Evolutionary conservation across 2,888 invertebrate species (phyloP).

Genomic region (Drymonia ruficornis): DNA sequence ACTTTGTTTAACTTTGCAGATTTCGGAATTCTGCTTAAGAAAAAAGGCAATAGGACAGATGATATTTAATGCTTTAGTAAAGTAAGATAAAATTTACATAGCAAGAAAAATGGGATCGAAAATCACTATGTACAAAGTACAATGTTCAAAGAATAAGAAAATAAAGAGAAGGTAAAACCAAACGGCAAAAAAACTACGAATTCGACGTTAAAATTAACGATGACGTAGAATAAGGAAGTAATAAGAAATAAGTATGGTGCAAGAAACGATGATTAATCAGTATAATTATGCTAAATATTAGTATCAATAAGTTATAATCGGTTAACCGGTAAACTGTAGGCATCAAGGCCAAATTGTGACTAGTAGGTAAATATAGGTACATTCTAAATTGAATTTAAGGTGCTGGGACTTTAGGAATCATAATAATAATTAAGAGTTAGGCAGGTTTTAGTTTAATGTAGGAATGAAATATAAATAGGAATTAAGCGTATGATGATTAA

Average conservation of each 20-base stretch:
- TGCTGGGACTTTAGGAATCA: not conserved
- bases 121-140: too few species aligned
- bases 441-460: not conserved
- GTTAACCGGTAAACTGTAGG: not conserved
- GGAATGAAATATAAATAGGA: not conserved
- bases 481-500: not conserved
- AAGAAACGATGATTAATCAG: conserved; percentile 1
- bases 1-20: too few species aligned
- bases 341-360: conserved; percentile 6
- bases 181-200: not conserved
- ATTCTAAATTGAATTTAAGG: not conserved
- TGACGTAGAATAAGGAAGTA: not conserved
- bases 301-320: not conserved
- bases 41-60: too few species aligned
- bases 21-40: too few species aligned
- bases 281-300: not conserved
- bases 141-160: too few species aligned
- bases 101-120: too few species aligned
- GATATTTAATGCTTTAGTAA: too few species aligned
- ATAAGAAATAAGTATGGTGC: not conserved
- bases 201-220: not conserved
- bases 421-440: too few species aligned
- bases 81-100: too few species aligned
- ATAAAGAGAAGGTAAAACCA: not conserved
- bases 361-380: not conserved